Evolutionary conservation across 2,888 invertebrate genomes (phyloP).

Genomic region (Nomada flava): DNA sequence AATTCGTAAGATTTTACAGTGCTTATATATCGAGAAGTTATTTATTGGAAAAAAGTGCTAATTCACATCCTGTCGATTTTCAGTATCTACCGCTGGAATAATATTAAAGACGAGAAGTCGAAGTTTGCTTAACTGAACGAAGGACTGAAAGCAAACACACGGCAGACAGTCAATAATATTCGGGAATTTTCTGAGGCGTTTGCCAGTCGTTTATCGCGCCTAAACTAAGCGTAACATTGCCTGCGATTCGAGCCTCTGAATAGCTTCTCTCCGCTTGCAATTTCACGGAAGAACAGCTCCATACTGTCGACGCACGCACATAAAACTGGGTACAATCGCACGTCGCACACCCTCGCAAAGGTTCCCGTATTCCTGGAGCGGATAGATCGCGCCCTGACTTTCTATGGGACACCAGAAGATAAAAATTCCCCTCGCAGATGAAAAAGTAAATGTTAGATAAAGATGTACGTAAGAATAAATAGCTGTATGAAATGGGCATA

Average conservation of each 20-base stretch:
- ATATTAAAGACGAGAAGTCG: too few species aligned
- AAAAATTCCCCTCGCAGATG: constrained; percentile 59
- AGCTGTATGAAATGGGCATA: too few species aligned
- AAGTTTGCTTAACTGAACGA: not conserved
- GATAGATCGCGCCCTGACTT: constrained; percentile 57
- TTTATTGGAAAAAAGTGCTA: too few species aligned
- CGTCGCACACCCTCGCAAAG: constrained; percentile 42
- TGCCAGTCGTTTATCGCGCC: constrained; percentile 12
- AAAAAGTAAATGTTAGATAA: constrained; percentile 11
- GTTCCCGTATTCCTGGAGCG: constrained; percentile 55
- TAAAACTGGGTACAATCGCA: constrained; percentile 39
- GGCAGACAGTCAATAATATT: not conserved
- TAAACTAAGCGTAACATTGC: constrained; percentile 28
- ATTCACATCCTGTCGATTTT: too few species aligned
- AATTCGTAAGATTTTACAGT: too few species aligned
- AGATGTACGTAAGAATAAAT: too few species aligned
- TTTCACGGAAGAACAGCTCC: constrained; percentile 34
- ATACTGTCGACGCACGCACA: constrained; percentile 36
- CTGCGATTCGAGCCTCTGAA: not conserved
- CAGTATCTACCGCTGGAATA: too few species aligned
- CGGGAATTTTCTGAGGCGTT: constrained; percentile 10
- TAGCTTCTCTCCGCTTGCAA: constrained; percentile 21
- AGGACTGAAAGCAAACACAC: not conserved
- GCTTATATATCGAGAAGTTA: too few species aligned
- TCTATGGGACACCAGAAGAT: constrained; percentile 37